Percentiles rank a stretch among this genome's conserved stretches.
Evolutionary conservation across 2,797 vertebrate genomes (phyloP).

Genomic region (Myoxocephalus aenaeus): DNA sequence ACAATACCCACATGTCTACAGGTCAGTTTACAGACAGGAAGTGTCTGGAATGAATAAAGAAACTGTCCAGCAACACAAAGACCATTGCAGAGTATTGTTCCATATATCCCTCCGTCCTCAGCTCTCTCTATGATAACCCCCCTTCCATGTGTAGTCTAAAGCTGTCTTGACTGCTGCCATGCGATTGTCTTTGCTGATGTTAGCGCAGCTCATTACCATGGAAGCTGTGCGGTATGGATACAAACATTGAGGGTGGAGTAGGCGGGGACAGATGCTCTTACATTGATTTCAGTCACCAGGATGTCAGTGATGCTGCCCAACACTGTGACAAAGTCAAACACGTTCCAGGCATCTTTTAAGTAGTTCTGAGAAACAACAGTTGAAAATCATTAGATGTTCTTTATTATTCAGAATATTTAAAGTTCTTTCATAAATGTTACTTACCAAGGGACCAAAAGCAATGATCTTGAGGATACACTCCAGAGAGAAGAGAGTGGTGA

Average conservation of each 20-base stretch:
- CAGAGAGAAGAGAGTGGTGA: conserved; percentile 96
- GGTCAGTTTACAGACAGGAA: conserved; percentile 4
- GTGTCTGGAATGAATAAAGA: conserved; percentile 15
- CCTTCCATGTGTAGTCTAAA: not conserved
- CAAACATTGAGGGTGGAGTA: not conserved
- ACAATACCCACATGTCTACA: conserved; percentile 45
- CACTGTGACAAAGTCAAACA: conserved; percentile 98
- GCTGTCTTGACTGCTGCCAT: conserved; percentile 20
- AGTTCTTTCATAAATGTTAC: conserved; percentile 51
- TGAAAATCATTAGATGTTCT: not conserved
- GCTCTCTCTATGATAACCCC: conserved; percentile 14
- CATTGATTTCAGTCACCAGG: conserved; percentile 97
- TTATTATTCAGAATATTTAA: not conserved
- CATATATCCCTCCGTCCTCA: not conserved
- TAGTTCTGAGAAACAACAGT: conserved; percentile 88
- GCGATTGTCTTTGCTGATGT: conserved; percentile 25
- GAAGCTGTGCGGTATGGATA: conserved; percentile 1
- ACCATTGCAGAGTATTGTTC: not conserved
- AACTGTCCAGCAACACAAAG: conserved; percentile 11
- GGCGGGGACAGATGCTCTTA: conserved; percentile 72
- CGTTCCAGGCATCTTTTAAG: conserved; percentile 97
- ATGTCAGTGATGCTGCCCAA: conserved; percentile 99
- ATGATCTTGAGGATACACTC: conserved; percentile 97
- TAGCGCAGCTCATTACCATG: conserved; percentile 20
- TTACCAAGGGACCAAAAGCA: conserved; percentile 95